Evolutionary conservation across 2,113 vertebrate species (phyloP), one percentile per base, ranked within the genome.

Genomic region (Osmerus eperlanus): DNA sequence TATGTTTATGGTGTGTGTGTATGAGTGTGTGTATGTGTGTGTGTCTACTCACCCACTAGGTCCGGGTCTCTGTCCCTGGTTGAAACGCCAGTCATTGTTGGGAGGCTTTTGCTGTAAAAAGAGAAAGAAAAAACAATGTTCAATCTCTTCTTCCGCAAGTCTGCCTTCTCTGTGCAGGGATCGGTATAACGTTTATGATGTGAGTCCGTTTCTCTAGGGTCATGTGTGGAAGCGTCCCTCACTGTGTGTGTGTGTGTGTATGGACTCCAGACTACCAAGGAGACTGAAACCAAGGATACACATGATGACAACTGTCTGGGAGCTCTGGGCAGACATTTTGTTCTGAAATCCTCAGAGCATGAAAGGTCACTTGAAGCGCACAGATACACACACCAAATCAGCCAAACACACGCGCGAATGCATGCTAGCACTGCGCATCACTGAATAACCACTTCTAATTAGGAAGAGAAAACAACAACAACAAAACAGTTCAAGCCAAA

Each of bases 51-150:
- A 99, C 97, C 97, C 96, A 65, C 97, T 99, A 6, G 96, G 96
- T 93, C 97, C 96, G 0, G 97, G 97, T 94, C 97, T 95, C 90
- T 95, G 96, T 88, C 95, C 95, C 92, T 98, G 97, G 74, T 94
- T 97, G 86, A 99, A 98, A 78, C 95, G 96, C 97, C 97, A 99
- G 81, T 99, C 97, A 68, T 94, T 93, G 86, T 96, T 96, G 75
- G 97, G 96, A 4, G 96, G 97, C 81, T 95, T 96, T 95, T 99
- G 97, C 97, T 99, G 94, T 80, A 88, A 91, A 83, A 62, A 90
- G 56, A 90, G 75, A 55, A 89, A 11, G 65, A 83, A 74, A 18
- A 81, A 2, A 71, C 16, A 62, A 59, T 60, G 79, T 89, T 70
- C 88, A 75, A 78, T 28, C 3, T 25, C 23, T 23, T 74, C 78